Evolutionary conservation across 2,113 vertebrate species (phyloP).

Genomic region (Crotalus helleri): DNA sequence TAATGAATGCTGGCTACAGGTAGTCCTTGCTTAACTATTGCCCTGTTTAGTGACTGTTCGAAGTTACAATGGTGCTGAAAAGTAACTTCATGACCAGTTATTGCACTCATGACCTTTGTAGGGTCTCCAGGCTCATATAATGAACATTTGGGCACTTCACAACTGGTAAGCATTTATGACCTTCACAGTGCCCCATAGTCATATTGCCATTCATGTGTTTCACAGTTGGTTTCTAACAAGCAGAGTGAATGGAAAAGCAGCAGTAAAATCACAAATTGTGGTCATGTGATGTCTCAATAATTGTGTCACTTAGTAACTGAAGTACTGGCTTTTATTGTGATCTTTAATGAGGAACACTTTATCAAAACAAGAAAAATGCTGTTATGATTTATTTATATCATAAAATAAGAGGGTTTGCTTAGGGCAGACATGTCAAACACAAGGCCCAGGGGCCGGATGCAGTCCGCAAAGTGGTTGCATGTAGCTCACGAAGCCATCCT

Average conservation of each 20-base stretch:
- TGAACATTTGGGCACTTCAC: background rate
- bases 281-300: background rate
- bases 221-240: background rate
- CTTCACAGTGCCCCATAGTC: background rate
- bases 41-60: background rate
- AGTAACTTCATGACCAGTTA: background rate
- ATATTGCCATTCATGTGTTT: background rate
- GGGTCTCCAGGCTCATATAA: background rate
- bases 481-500: too few relatives aligned
- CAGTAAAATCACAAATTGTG: background rate
- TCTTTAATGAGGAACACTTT: background rate
- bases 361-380: background rate
- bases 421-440: background rate
- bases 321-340: background rate
- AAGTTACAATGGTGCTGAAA: background rate
- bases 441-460: too few relatives aligned
- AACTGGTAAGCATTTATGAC: background rate
- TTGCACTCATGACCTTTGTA: background rate
- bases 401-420: background rate
- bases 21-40: background rate
- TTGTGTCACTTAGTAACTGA: background rate
- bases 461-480: too few relatives aligned
- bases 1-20: conserved; percentile 9
- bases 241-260: background rate
- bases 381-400: background rate